These are phyloP conservation scores for Arbacia lixula DNA, from an alignment of 53 echinoderm and acorn worm species.

Conservation along the genomic window DNA sequence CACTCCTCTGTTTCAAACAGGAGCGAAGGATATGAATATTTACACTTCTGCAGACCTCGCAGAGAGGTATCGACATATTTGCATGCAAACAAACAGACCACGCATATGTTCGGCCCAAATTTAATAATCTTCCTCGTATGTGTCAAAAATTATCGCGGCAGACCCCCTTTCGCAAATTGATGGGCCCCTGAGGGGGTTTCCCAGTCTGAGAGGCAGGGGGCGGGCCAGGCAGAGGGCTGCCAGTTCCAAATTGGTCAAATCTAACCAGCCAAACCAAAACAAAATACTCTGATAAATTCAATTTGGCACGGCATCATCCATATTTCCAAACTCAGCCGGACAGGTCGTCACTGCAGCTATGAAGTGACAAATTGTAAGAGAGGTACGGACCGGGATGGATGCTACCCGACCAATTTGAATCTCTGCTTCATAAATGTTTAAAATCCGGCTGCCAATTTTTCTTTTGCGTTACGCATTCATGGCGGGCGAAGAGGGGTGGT, in stretches of 20 bases:
- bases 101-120: conserved; percentile 55
- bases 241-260: conserved; percentile 31
- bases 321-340: conserved; percentile 45
- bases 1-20: background rate
- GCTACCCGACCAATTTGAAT: conserved; percentile 41
- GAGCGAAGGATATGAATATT: conserved; percentile 73
- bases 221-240: conserved; percentile 17
- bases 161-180: conserved; percentile 41
- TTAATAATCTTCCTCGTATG: conserved; percentile 79
- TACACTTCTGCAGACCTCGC: conserved; percentile 69
- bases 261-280: conserved; percentile 1
- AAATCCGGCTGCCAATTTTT: background rate
- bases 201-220: background rate
- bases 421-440: conserved; percentile 49
- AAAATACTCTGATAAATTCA: conserved; percentile 17
- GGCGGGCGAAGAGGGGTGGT: background rate
- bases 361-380: conserved; percentile 45
- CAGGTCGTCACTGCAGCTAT: conserved; percentile 52
- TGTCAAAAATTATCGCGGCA: conserved; percentile 68
- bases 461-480: too few species aligned
- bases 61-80: conserved; percentile 70
- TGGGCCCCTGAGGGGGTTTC: conserved; percentile 22
- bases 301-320: conserved; percentile 29
- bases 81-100: conserved; percentile 72
- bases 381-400: too few species aligned